Conservation (phyloP, 2,113 vertebrate species). For the Phalacrocorax aristotelis region DNA sequence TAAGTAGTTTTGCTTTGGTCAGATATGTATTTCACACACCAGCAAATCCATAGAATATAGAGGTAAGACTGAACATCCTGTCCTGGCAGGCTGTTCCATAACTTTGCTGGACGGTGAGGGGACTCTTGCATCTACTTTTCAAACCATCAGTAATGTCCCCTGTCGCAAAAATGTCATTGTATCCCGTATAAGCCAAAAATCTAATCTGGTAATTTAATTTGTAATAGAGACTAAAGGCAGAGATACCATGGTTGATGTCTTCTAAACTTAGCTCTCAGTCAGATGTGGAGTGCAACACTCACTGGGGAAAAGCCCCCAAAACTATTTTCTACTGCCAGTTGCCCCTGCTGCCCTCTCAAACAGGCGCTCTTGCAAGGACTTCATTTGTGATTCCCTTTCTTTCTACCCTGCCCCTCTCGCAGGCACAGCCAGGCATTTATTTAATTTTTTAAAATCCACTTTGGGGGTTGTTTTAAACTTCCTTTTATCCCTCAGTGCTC, state of each 20-base stretch:
- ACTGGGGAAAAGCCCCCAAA: neutral
- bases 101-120: neutral
- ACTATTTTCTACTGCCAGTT: neutral
- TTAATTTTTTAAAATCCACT: neutral
- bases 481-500: neutral
- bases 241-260: neutral
- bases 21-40: neutral
- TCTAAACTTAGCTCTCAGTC: neutral
- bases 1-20: neutral
- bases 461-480: neutral
- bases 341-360: neutral
- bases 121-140: neutral
- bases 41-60: neutral
- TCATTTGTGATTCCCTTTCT: neutral
- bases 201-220: constrained; percentile 15
- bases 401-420: neutral
- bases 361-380: neutral
- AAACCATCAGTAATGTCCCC: neutral
- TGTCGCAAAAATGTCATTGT: neutral
- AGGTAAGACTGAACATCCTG: neutral
- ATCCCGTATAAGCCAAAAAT: neutral
- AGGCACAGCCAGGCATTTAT: neutral
- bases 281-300: neutral
- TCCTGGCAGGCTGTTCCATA: neutral
- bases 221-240: neutral